Evolutionary conservation across 2,797 vertebrate genomes (phyloP).

Genomic region (Ictinia mississippiensis): DNA sequence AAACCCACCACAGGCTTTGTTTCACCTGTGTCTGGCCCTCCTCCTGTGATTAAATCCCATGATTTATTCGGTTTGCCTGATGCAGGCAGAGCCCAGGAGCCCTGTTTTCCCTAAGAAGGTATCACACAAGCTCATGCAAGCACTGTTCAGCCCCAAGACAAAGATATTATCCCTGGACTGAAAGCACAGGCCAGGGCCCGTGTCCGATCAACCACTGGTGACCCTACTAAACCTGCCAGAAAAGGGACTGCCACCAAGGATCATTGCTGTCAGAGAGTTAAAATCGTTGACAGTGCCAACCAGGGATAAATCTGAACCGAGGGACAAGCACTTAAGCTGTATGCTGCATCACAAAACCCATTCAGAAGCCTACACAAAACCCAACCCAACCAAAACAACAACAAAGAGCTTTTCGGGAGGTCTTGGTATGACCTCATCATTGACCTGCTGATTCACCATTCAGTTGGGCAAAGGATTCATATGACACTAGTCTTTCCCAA

Average conservation of each 20-base stretch:
- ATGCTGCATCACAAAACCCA: not conserved
- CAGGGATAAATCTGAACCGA: not conserved
- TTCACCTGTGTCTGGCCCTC: not conserved
- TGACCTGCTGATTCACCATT: constrained; percentile 37
- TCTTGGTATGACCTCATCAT: constrained; percentile 23
- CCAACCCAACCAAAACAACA: constrained; percentile 1
- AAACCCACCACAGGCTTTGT: not conserved
- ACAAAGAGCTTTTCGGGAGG: not conserved
- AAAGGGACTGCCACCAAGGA: not conserved
- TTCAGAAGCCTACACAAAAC: not conserved
- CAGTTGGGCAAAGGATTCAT: constrained; percentile 1
- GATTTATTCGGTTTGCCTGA: not conserved
- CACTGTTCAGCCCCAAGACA: not conserved
- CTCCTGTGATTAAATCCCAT: not conserved
- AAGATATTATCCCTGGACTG: not conserved
- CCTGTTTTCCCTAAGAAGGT: not conserved
- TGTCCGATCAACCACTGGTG: not conserved
- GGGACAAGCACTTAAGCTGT: not conserved
- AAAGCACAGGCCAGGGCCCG: not conserved
- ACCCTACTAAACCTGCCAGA: not conserved
- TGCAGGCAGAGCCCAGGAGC: not conserved
- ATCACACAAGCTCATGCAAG: not conserved
- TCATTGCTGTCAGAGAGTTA: not conserved
- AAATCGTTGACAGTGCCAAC: not conserved
- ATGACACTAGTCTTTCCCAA: not conserved